Evolutionary conservation across 2,888 invertebrate species (phyloP).

Genomic region (Trichopoda pennipes): DNA sequence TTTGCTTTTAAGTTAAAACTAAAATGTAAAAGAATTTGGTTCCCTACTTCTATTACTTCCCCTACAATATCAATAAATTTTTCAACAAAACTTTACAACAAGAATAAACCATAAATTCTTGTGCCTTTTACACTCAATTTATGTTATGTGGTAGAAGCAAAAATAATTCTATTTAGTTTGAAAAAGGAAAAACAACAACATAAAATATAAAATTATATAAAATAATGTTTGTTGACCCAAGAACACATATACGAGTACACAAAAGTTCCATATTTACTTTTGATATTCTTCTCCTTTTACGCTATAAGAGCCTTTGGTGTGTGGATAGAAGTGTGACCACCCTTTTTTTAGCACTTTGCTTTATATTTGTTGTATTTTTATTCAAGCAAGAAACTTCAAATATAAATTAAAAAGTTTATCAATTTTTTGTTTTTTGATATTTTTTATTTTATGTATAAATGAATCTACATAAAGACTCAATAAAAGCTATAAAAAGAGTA

Average conservation of each 20-base stretch:
- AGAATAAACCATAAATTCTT: slow-evolving; percentile 65
- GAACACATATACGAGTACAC: slow-evolving; percentile 48
- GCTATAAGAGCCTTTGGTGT: slow-evolving; percentile 34
- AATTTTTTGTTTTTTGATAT: slow-evolving; percentile 72
- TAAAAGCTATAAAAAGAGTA: slow-evolving; percentile 57
- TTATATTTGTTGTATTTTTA: slow-evolving; percentile 47
- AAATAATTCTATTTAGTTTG: slow-evolving; percentile 44
- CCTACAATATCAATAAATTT: slow-evolving; percentile 61
- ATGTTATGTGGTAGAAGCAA: slow-evolving; percentile 58
- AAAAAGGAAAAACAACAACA: slow-evolving; percentile 8
- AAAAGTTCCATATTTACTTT: slow-evolving; percentile 52
- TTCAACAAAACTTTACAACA: slow-evolving; percentile 53
- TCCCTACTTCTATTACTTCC: slow-evolving; percentile 26
- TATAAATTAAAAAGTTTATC: slow-evolving; percentile 81
- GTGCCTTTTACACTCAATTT: slow-evolving; percentile 69
- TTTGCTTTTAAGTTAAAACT: not conserved
- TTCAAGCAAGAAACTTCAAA: slow-evolving; percentile 75
- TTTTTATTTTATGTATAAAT: slow-evolving; percentile 38
- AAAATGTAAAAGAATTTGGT: not conserved
- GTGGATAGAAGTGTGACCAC: slow-evolving; percentile 66
- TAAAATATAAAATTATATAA: slow-evolving; percentile 51
- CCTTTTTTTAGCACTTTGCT: slow-evolving; percentile 76
- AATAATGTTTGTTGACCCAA: slow-evolving; percentile 66
- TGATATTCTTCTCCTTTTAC: slow-evolving; percentile 8
- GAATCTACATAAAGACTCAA: slow-evolving; percentile 68